Evolutionary conservation across 2,797 vertebrate species (phyloP).

Genomic region (Spatula versicolor): DNA sequence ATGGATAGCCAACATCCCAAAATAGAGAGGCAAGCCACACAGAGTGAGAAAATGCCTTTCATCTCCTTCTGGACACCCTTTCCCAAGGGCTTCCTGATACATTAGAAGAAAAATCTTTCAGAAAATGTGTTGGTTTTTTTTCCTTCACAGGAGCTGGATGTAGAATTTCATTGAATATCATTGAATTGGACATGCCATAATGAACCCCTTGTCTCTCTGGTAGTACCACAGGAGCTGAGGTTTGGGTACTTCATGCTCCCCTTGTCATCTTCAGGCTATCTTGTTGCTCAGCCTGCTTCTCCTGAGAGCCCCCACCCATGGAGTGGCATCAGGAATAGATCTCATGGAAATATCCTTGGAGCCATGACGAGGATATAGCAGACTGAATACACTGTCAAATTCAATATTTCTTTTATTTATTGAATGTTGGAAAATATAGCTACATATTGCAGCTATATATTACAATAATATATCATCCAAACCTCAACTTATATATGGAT

Average conservation of each 20-base stretch:
- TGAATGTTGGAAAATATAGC: neutral
- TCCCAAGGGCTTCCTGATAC: neutral
- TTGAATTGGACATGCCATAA: neutral
- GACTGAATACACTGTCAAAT: neutral
- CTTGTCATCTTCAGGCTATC: neutral
- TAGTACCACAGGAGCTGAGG: neutral
- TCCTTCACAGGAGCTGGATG: rapidly evolving
- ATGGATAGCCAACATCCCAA: neutral
- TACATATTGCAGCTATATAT: neutral
- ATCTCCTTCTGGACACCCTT: neutral
- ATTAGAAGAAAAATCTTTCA: neutral
- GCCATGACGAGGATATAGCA: neutral
- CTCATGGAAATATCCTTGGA: neutral
- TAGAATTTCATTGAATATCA: neutral
- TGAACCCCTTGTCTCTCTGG: neutral
- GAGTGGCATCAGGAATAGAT: neutral
- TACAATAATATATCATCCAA: neutral
- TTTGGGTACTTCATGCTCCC: neutral
- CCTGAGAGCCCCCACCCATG: neutral
- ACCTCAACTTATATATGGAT: neutral
- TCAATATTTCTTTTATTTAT: neutral
- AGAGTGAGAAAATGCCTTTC: conserved; percentile 13
- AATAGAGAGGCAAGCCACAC: neutral
- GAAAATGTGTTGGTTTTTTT: neutral
- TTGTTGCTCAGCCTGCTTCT: neutral